Percentiles rank a stretch among this genome's conserved stretches.
Evolutionary conservation across 1,140 invertebrate species (phyloP).

Genomic region (Diorhabda sublineata): DNA sequence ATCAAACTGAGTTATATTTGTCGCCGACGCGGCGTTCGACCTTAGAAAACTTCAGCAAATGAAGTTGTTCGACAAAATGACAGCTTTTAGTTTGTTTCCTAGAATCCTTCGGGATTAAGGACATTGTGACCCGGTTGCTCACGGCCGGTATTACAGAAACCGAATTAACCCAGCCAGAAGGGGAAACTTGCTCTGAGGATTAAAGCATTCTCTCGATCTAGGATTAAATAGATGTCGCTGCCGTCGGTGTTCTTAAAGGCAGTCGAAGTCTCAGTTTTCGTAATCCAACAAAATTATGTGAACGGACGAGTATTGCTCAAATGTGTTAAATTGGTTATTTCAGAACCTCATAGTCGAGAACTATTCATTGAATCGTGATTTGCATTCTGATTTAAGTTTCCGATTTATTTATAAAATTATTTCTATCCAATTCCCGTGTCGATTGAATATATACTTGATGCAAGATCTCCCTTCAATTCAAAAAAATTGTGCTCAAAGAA

Average conservation of each 20-base stretch:
- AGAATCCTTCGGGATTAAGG: slow-evolving; percentile 35
- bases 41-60: slow-evolving; percentile 26
- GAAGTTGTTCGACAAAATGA: slow-evolving; percentile 32
- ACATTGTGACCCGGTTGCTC: slow-evolving; percentile 29
- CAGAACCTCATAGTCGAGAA: too few species aligned
- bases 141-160: slow-evolving; percentile 32
- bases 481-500: too few species aligned
- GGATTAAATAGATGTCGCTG: slow-evolving; percentile 28
- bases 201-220: slow-evolving; percentile 38
- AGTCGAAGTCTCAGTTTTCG: neutral
- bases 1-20: slow-evolving; percentile 11
- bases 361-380: too few species aligned
- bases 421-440: too few species aligned
- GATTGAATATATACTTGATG: too few species aligned
- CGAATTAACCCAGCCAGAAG: slow-evolving; percentile 34
- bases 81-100: slow-evolving; percentile 35
- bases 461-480: too few species aligned
- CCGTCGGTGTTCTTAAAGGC: neutral
- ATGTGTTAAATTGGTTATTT: too few species aligned
- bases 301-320: too few species aligned
- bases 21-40: slow-evolving; percentile 20
- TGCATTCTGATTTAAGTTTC: too few species aligned
- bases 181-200: slow-evolving; percentile 33
- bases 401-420: too few species aligned
- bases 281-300: neutral